Evolutionary conservation across 2,888 invertebrate genomes (phyloP), one percentile per base, ranked within the genome.

Genomic region (Spilosoma lubricipeda): DNA sequence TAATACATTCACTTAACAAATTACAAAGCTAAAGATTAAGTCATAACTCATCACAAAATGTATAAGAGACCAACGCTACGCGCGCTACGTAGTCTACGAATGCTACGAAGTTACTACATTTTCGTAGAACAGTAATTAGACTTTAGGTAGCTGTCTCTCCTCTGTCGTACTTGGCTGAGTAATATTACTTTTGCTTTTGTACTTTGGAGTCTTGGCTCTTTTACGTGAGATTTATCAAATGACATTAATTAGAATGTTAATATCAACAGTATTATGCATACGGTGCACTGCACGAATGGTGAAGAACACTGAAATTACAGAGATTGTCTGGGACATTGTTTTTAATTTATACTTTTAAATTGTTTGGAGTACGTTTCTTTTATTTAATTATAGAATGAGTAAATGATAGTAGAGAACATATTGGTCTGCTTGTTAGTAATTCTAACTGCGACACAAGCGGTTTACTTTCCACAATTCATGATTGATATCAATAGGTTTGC

Each of bases 91-190:
- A 76, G 77, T 80, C 82, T 85, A 84, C 82, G 81, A 36, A 69
- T 81, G 79, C 86, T 85, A 82, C 80, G 81, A 74, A 88, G 85
- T 89, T 84, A 81, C 80, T 83, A 86, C 85, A 88, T 84, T 89
- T 87, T 89, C 83, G 89, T 87, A 88, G 87, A 83, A 82, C 84
- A 81, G 89, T 90, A 90, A 90, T 90, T 90, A 89, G 84, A 87
- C 86, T 86, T 74, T 84, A 81, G 86, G 86, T 87, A 82, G 80
- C 85, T 85, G 87, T 86, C 85, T 86, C 84, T 83, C 83, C 81
- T 82, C 79, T 82, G 82, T 85, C 69, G 78, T 81, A 82, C 83
- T 82, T 79, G 83, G 81, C 82, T 84, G 81, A 82, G 82, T 86
- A 85, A 87, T 88, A 88, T 88, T 85, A 86, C 85, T 86, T 87